These are phyloP conservation scores for Lepilemur ruficaudatus DNA, from an alignment of 2,797 vertebrate species.

Conservation along the genomic window DNA sequence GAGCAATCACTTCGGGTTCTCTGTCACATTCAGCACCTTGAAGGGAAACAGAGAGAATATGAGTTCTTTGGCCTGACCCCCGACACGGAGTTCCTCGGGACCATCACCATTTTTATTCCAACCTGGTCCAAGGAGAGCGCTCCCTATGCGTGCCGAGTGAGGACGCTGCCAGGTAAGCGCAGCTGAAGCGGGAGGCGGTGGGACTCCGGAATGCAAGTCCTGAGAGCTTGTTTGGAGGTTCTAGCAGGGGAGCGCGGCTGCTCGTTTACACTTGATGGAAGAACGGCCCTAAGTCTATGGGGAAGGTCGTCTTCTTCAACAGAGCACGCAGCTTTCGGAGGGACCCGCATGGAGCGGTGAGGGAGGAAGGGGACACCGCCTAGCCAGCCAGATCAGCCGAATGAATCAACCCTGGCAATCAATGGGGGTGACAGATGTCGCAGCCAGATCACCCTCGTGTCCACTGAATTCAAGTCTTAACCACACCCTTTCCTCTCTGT, in stretches of 20 bases:
- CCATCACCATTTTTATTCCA: conserved; percentile 44
- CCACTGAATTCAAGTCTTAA: not conserved
- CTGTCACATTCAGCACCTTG: conserved; percentile 63
- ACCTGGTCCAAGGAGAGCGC: conserved; percentile 71
- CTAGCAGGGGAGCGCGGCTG: too few species aligned
- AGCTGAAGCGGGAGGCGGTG: not conserved
- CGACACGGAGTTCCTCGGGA: conserved; percentile 81
- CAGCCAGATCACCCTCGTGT: not conserved
- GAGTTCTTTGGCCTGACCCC: conserved; percentile 82
- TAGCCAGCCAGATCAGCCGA: too few species aligned
- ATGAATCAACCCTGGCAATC: too few species aligned
- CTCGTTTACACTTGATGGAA: too few species aligned
- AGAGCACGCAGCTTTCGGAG: too few species aligned
- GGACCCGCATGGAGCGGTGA: too few species aligned
- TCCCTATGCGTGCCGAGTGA: conserved; percentile 74
- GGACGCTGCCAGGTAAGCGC: conserved; percentile 81
- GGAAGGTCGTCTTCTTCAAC: too few species aligned
- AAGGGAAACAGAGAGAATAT: conserved; percentile 77
- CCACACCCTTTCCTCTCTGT: not conserved
- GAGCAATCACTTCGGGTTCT: not conserved
- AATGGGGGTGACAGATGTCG: too few species aligned
- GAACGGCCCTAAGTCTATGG: too few species aligned
- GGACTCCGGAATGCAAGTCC: not conserved
- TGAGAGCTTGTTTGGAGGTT: too few species aligned
- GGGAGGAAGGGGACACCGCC: too few species aligned